Percentiles rank a stretch among this genome's conserved stretches.
phyloP scores from a whole-genome alignment of 2,888 invertebrate species.

The Agrochola lychnidis region DNA sequence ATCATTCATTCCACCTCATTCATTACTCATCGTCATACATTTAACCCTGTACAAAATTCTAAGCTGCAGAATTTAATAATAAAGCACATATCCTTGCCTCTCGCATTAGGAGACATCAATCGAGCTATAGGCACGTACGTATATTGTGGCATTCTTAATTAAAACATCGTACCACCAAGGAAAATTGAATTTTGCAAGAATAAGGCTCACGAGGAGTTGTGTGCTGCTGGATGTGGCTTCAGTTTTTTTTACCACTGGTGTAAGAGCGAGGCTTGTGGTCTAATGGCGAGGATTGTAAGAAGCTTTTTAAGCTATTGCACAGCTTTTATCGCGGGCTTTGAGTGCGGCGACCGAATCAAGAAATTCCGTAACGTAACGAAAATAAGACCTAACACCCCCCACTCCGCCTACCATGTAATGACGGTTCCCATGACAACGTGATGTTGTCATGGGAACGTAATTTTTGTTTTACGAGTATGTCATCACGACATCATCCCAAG shows the following conservation, averaged over 20 bases:
- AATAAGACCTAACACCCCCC: no score
- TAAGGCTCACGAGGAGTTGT: constrained; percentile 42
- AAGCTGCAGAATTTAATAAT: constrained; percentile 50
- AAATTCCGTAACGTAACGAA: no score
- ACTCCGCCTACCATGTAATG: no score
- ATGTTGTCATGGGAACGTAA: no score
- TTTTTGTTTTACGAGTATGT: no score
- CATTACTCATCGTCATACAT: constrained; percentile 40
- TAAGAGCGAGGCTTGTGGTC: no score
- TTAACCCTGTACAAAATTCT: constrained; percentile 35
- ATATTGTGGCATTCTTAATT: constrained; percentile 63
- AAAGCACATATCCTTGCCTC: constrained; percentile 27
- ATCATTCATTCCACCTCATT: constrained; percentile 25
- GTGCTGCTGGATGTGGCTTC: constrained; percentile 46
- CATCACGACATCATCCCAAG: no score
- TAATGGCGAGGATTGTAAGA: not conserved
- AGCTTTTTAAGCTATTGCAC: no score
- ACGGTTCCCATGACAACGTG: no score
- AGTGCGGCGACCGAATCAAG: no score
- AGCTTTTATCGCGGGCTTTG: no score
- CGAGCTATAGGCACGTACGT: constrained; percentile 38
- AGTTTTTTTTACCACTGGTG: not conserved
- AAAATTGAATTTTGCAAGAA: constrained; percentile 70
- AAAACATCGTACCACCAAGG: constrained; percentile 65
- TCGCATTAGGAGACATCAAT: constrained; percentile 62